Conservation (phyloP, 2,113 vertebrate species). For the Poecilia latipinna region DNA sequence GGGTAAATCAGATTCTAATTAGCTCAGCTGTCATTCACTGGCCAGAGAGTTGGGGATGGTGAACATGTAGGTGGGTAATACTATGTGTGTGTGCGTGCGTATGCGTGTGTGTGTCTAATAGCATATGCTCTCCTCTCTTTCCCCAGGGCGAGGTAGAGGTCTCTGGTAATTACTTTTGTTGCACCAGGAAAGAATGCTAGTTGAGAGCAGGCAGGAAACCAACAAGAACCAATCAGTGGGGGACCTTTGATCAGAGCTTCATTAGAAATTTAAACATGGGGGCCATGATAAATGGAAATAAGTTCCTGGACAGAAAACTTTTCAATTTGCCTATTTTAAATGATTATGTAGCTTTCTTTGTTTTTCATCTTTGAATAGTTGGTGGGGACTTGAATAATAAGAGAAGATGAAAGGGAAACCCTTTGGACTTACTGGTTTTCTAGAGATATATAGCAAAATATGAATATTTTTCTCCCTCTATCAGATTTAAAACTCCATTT, state of each 20-base stretch:
- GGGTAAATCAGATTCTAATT: constrained; percentile 88
- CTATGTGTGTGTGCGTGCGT: neutral
- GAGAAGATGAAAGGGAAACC: constrained; percentile 63
- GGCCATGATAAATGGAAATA: neutral
- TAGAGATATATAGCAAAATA: constrained; percentile 72
- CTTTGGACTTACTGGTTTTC: constrained; percentile 85
- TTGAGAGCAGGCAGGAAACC: constrained; percentile 57
- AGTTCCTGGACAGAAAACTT: neutral
- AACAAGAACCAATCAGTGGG: constrained; percentile 57
- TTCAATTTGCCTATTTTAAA: constrained; percentile 10
- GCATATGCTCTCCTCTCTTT: constrained; percentile 70
- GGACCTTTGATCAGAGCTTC: constrained; percentile 55
- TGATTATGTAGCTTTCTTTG: constrained; percentile 17
- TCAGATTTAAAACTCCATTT: neutral
- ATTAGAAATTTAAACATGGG: constrained; percentile 30
- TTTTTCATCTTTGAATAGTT: constrained; percentile 35
- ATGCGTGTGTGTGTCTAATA: constrained; percentile 35
- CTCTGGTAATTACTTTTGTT: constrained; percentile 77
- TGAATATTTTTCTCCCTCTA: constrained; percentile 26
- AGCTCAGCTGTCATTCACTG: constrained; percentile 78
- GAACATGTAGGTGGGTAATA: constrained; percentile 73
- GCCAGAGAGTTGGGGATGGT: constrained; percentile 61
- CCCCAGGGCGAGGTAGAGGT: constrained; percentile 69
- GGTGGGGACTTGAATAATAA: constrained; percentile 49
- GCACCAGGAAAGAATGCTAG: constrained; percentile 65